A percentile compares a stretch with the other conserved stretches of the same genome.
phyloP scores from a whole-genome alignment of 2,888 invertebrate genomes.

The Lobophora halterata region DNA sequence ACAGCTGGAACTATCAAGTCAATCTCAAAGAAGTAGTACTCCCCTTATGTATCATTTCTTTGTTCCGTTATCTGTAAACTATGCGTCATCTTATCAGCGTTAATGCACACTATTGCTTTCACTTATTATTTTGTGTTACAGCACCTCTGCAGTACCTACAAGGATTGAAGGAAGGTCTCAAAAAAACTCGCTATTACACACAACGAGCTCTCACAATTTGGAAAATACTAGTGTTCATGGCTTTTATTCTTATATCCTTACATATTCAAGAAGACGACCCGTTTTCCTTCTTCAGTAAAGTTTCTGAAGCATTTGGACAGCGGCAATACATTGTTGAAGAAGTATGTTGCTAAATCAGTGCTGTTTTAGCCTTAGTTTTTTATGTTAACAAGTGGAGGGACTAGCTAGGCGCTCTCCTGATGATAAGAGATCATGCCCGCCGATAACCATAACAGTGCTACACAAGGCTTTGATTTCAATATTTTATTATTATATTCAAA shows the following conservation, averaged over 20 bases:
- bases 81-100: too few relatives aligned
- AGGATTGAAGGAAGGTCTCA: conserved; percentile 78
- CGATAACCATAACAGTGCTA: too few relatives aligned
- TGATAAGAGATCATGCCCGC: too few relatives aligned
- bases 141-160: conserved; percentile 57
- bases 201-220: conserved; percentile 87
- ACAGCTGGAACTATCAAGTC: too few relatives aligned
- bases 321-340: conserved; percentile 77
- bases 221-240: conserved; percentile 88
- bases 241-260: conserved; percentile 82
- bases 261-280: conserved; percentile 64
- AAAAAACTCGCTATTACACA: conserved; percentile 85
- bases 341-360: conserved; percentile 65
- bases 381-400: too few relatives aligned
- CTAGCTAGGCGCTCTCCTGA: too few relatives aligned
- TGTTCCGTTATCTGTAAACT: too few relatives aligned
- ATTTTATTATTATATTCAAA: too few relatives aligned
- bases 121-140: conserved; percentile 38
- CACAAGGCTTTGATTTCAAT: too few relatives aligned
- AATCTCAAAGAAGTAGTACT: too few relatives aligned
- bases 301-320: conserved; percentile 68
- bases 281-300: conserved; percentile 70
- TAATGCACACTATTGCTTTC: not conserved
- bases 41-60: too few relatives aligned
- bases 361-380: too few relatives aligned